These are phyloP conservation scores for Mobula hypostoma DNA, from an alignment of 2,113 vertebrate species.

Conservation along the genomic window DNA sequence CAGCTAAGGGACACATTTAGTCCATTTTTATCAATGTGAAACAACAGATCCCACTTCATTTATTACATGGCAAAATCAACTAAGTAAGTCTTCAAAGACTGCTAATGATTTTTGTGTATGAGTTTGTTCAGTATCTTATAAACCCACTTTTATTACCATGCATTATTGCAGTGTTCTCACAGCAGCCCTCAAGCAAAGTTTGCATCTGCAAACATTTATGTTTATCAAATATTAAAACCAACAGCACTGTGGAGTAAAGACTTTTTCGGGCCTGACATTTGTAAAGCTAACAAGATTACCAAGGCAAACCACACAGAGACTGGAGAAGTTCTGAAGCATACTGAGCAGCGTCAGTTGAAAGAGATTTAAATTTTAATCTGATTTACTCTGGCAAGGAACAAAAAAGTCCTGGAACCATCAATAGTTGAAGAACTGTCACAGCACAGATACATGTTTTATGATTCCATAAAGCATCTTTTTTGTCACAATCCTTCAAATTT, in stretches of 20 bases:
- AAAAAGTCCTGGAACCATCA: not conserved
- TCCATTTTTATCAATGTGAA: not conserved
- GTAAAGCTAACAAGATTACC: not conserved
- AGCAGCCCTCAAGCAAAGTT: not conserved
- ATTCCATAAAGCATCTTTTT: not conserved
- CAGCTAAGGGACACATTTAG: not conserved
- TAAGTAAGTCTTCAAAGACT: not conserved
- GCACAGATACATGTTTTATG: not conserved
- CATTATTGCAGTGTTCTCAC: not conserved
- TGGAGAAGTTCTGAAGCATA: not conserved
- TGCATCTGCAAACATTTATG: not conserved
- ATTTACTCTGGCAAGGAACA: not conserved
- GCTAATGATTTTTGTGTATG: not conserved
- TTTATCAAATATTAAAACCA: not conserved
- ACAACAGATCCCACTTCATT: not conserved
- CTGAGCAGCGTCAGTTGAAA: not conserved
- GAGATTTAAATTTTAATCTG: not conserved
- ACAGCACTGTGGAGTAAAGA: not conserved
- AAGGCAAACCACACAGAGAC: not conserved
- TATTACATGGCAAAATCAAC: not conserved
- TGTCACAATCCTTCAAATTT: not conserved
- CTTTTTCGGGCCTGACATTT: not conserved
- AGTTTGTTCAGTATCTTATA: not conserved
- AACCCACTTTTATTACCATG: not conserved
- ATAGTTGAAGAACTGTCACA: not conserved